Base-by-base conservation (phyloP, 2,888 invertebrate species). In the Pelosia muscerda region DNA sequence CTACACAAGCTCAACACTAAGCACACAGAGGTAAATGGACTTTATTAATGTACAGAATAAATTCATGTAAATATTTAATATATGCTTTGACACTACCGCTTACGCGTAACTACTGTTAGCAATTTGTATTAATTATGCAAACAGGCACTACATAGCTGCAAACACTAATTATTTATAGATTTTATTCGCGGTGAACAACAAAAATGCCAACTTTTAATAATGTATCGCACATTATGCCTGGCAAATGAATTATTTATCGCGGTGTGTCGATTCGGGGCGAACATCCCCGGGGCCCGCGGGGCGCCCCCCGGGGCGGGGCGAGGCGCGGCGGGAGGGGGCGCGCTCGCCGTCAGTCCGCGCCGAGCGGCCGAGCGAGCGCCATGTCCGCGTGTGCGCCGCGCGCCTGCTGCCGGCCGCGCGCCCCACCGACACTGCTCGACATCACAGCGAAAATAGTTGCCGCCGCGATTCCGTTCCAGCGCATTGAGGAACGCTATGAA, bases 401-500 rank as follows among this genome's bases (percentile, higher is more conserved):
- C 91, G 93, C 91, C 77, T 94, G 94, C 90, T 94, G 94, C 88
- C 92, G 93, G 92, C 92, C 93, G 92, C 95, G 95, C 93, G 93
- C 95, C 92, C 97, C 97, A 85, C 97, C 97, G 94, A 96, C 97
- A 77, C 95, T 98, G 82, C 96, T 98, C 85, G 97, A 98, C 95
- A 96, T 97, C 84, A 96, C 97, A 88, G 97, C 98, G 82, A 97
- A 97, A 93, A 96, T 97, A 87, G 98, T 98, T 82, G 98, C 98
- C 85, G 97, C 97, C 91, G 96, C 97, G 90, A 97, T 98, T 85
- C 97, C 98, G 76, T 98, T 98, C 94, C 97, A 98, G 90, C 96
- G 97, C 84, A 97, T 98, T 87, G 98, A 98, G 93, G 97, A 98
- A 91, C 96, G 97, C 79, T 97, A 97, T 92, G 97, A 97, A 90